These are phyloP conservation scores for Arge pagana DNA, from an alignment of 2,888 invertebrate genomes.

Conservation along the genomic window DNA sequence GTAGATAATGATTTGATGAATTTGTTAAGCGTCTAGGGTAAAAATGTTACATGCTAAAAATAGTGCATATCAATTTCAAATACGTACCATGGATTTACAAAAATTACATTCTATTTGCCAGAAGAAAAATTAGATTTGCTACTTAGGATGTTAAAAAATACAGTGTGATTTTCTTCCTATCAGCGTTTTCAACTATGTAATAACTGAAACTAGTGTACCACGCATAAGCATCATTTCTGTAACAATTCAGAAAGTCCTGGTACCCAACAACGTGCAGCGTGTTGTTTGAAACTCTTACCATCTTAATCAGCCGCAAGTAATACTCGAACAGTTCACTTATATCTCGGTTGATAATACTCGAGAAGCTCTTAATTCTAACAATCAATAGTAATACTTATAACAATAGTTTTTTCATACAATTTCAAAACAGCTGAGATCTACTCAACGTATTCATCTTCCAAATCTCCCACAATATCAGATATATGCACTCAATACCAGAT, in stretches of 20 bases:
- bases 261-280: too few relatives aligned
- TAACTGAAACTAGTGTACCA: too few relatives aligned
- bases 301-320: neutral
- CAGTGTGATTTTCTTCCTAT: too few relatives aligned
- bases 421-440: conserved; percentile 16
- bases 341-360: conserved; percentile 5
- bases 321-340: conserved; percentile 8
- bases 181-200: too few relatives aligned
- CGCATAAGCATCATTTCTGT: too few relatives aligned
- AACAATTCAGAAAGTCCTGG: too few relatives aligned
- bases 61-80: conserved; percentile 11
- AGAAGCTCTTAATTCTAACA: conserved; percentile 16
- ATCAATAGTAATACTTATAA: conserved; percentile 20
- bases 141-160: too few relatives aligned
- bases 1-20: conserved; percentile 11
- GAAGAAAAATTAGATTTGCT: too few relatives aligned
- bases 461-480: neutral
- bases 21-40: conserved; percentile 5
- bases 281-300: too few relatives aligned
- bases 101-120: conserved; percentile 6
- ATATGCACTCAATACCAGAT: too few relatives aligned
- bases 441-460: conserved; percentile 11
- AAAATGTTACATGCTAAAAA: conserved; percentile 14
- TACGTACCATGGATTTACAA: conserved; percentile 7
- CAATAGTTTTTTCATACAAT: conserved; percentile 1